Base-by-base conservation (phyloP, 2,797 vertebrate species). In the Heteromormyrus szaboi region DNA sequence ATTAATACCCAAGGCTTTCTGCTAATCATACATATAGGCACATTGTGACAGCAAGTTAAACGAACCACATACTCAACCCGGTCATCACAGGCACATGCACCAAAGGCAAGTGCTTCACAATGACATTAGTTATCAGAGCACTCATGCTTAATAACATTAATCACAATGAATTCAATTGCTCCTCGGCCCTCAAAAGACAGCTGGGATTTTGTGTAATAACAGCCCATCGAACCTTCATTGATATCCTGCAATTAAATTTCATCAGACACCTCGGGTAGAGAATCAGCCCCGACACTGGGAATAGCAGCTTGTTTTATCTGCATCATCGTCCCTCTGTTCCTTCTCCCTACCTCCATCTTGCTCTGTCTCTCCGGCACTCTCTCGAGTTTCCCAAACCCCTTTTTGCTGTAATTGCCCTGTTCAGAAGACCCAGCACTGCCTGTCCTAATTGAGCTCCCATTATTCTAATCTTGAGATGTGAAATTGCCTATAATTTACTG, bases 401-500 rank as follows among this genome's bases (percentile, higher is more conserved):
- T 87, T 68, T 90, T 89, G 56, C 94, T 91, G 94, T 96, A 96
- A 96, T 96, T 95, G 94, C 89, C 89, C 92, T 90, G 54, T 95
- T 95, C 96, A 93, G 95, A 96, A 95, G 94, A 92, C 93, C 92
- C 92, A 92, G 94, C 93, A 94, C 93, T 93, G 93, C 94, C 94
- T 93, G 94, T 96, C 95, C 94, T 93, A 95, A 93, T 94, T 91
- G 93, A 93, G 92, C 87, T 92, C 93, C 94, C 94, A 96, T 96
- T 96, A 96, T 96, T 96, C 94, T 95, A 95, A 96, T 96, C 95
- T 95, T 91, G 93, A 96, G 94, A 96, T 96, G 96, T 95, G 92
- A 96, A 96, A 96, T 96, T 96, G 95, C 95, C 96, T 95, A 94
- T 96, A 96, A 96, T 97, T 96, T 96, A 88, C 92, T 93, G 93